Conservation (phyloP, 2,797 vertebrate genomes). For the Diceros bicornis region DNA sequence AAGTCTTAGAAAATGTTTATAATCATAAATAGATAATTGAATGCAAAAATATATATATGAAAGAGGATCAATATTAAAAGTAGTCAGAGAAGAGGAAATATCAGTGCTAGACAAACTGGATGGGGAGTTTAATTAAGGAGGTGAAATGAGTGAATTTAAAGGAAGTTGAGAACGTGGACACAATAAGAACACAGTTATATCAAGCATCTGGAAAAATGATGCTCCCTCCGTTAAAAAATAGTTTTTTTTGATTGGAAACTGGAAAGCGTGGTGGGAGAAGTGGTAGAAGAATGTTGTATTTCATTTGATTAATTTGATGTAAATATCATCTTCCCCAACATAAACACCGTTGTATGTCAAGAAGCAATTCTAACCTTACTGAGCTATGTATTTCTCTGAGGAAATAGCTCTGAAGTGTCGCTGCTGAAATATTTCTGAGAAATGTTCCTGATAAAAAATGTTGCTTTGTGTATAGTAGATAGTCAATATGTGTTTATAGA, state of each 20-base stretch:
- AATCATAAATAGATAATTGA: slow-evolving; percentile 41
- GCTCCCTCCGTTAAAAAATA: neutral
- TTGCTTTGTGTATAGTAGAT: neutral
- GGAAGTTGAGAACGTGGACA: neutral
- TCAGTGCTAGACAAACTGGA: neutral
- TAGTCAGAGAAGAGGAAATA: slow-evolving; percentile 23
- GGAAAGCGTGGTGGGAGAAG: neutral
- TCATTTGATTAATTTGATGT: slow-evolving; percentile 47
- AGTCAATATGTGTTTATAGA: slow-evolving; percentile 50
- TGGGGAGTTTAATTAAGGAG: neutral
- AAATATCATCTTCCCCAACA: neutral
- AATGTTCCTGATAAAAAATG: slow-evolving; percentile 43
- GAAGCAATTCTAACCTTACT: neutral
- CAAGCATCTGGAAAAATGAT: neutral
- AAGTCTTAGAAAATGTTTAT: neutral
- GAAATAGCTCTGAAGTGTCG: slow-evolving; percentile 33
- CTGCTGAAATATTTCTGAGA: slow-evolving; percentile 49
- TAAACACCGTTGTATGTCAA: neutral
- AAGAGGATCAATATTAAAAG: neutral
- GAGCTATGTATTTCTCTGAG: slow-evolving; percentile 37
- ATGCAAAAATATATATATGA: neutral
- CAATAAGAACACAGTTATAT: neutral
- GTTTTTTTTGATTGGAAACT: slow-evolving; percentile 30
- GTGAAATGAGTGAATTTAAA: neutral
- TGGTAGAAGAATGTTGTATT: neutral